Conservation (phyloP, 2,113 vertebrate species). For the Sceloporus tristichus region DNA sequence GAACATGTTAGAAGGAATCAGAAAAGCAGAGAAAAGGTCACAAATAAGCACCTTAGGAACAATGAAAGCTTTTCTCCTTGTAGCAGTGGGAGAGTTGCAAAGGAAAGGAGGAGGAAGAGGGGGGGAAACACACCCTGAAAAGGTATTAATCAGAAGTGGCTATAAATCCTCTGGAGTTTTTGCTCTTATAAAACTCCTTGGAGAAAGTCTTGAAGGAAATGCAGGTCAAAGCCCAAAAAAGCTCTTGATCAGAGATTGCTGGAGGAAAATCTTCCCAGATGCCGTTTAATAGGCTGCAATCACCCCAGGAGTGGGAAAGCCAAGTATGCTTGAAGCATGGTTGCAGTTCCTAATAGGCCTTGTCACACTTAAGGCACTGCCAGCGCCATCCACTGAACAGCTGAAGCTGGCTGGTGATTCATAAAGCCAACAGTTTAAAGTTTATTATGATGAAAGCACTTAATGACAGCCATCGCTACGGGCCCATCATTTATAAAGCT, state of each 20-base stretch:
- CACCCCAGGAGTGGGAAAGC: constrained; percentile 88
- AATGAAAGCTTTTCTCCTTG: constrained; percentile 86
- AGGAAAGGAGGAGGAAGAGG: not conserved
- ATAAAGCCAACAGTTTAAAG: constrained; percentile 93
- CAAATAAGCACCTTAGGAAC: constrained; percentile 85
- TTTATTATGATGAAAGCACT: constrained; percentile 93
- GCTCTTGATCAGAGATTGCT: constrained; percentile 91
- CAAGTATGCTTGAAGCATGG: constrained; percentile 88
- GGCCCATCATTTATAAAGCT: constrained; percentile 88
- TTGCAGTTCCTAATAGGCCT: constrained; percentile 90
- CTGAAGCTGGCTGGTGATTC: constrained; percentile 89
- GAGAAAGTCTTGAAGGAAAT: constrained; percentile 90
- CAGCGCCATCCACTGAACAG: constrained; percentile 86
- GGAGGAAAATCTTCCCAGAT: constrained; percentile 88
- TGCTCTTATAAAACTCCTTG: constrained; percentile 89
- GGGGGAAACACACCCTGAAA: constrained; percentile 75
- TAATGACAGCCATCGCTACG: constrained; percentile 91
- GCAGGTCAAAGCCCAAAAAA: constrained; percentile 90
- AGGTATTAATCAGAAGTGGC: constrained; percentile 91
- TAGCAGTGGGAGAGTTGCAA: constrained; percentile 84
- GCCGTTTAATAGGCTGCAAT: constrained; percentile 89
- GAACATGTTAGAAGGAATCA: constrained; percentile 81
- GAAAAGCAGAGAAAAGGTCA: constrained; percentile 85
- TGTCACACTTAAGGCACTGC: constrained; percentile 90
- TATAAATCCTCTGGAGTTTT: constrained; percentile 89